Percentiles rank a stretch among this genome's conserved stretches.
These are phyloP conservation scores for Copidosoma floridanum DNA, from an alignment of 1,140 invertebrate species.

Conservation along the genomic window DNA sequence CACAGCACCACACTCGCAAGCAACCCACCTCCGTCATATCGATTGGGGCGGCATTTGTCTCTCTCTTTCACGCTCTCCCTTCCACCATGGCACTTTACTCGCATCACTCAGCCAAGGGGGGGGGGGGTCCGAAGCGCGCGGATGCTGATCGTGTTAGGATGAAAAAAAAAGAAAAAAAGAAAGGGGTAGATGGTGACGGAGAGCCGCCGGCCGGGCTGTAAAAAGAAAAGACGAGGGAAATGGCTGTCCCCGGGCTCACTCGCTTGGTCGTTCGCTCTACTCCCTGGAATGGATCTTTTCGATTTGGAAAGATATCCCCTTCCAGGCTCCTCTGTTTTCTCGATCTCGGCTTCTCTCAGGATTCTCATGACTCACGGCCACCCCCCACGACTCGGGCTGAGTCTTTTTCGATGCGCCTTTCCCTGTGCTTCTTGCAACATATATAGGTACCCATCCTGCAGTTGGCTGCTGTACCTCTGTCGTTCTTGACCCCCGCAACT, in stretches of 20 bases:
- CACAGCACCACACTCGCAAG: no score
- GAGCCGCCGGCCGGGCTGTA: background rate
- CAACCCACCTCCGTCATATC: constrained; percentile 14
- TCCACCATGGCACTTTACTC: constrained; percentile 11
- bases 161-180: constrained; percentile 7
- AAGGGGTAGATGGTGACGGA: background rate
- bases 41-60: constrained; percentile 13
- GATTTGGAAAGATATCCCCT: constrained; percentile 2
- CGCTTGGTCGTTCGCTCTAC: background rate
- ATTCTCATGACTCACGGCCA: constrained; percentile 36
- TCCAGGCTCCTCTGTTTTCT: background rate
- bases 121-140: constrained; percentile 1
- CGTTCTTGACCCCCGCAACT: background rate
- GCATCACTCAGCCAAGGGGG: constrained; percentile 23
- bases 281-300: no score
- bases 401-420: constrained; percentile 16
- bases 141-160: constrained; percentile 29
- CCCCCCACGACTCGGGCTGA: constrained; percentile 14
- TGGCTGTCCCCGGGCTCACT: constrained; percentile 6
- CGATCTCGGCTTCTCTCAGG: constrained; percentile 5
- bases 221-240: constrained; percentile 24
- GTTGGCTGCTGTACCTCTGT: constrained; percentile 18
- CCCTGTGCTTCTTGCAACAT: constrained; percentile 10
- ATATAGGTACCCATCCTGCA: no score
- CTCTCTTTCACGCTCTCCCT: background rate